Evolutionary conservation across 1,140 invertebrate species (phyloP).

Genomic region (Diachasmimorpha longicaudata): DNA sequence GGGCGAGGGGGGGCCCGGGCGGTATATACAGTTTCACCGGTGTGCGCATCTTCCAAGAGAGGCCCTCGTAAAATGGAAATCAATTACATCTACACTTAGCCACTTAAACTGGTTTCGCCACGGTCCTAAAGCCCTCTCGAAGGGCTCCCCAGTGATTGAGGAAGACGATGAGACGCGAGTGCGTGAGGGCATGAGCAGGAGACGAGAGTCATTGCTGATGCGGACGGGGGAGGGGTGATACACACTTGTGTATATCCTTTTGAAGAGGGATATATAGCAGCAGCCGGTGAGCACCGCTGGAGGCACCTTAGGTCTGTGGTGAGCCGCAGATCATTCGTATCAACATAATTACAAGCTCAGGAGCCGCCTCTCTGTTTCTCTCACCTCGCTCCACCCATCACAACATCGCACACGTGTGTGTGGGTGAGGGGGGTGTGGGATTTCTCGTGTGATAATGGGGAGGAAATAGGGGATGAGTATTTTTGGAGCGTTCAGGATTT

Average conservation of each 20-base stretch:
- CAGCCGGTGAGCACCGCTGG: slow-evolving; percentile 56
- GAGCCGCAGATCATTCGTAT: slow-evolving; percentile 62
- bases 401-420: slow-evolving; percentile 56
- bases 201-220: background rate
- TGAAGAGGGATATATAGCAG: slow-evolving; percentile 19
- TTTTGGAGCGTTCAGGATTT: background rate
- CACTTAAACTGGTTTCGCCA: slow-evolving; percentile 64
- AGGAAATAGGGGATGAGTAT: background rate
- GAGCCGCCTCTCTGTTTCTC: slow-evolving; percentile 62
- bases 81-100: slow-evolving; percentile 65
- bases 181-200: slow-evolving; percentile 9
- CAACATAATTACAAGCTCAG: slow-evolving; percentile 65
- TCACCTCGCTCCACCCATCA: slow-evolving; percentile 62
- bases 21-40: background rate
- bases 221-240: background rate
- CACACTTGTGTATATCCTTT: background rate
- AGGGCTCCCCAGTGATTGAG: background rate
- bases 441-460: background rate
- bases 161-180: background rate
- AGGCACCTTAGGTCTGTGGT: slow-evolving; percentile 54
- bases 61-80: slow-evolving; percentile 63
- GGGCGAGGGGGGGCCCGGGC: slow-evolving; percentile 11
- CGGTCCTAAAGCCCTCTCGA: slow-evolving; percentile 52
- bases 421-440: background rate
- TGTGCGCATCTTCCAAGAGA: slow-evolving; percentile 44